Conservation (phyloP, 2,113 vertebrate genomes). For the Riparia riparia region DNA sequence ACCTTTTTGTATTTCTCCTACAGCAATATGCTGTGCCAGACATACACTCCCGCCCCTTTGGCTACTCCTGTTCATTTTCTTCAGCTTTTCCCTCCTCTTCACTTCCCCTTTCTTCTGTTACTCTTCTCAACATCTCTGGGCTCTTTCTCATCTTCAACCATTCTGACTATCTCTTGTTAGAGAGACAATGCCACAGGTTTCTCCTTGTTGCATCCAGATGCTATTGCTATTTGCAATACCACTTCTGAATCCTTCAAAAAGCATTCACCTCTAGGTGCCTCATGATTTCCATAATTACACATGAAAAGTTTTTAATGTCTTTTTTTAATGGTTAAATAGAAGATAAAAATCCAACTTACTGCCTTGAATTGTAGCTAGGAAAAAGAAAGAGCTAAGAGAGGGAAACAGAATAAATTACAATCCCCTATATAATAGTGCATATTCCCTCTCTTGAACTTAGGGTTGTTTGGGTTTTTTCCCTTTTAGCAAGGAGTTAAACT, state of each 20-base stretch:
- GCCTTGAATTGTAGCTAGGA: background rate
- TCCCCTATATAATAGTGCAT: background rate
- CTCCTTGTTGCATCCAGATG: background rate
- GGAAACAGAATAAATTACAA: slow-evolving; percentile 23
- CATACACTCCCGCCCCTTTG: background rate
- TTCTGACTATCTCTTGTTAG: background rate
- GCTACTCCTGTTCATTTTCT: too few relatives aligned
- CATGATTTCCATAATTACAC: background rate
- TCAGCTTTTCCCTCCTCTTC: background rate
- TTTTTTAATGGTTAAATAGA: background rate
- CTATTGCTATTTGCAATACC: background rate
- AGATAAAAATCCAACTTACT: background rate
- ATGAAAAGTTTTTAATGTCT: background rate
- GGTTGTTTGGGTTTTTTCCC: background rate
- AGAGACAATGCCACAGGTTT: background rate
- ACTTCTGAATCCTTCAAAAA: background rate
- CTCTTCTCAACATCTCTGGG: background rate
- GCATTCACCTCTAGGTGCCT: background rate
- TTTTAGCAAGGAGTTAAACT: background rate
- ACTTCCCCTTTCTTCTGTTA: background rate
- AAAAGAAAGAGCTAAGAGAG: background rate
- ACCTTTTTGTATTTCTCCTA: background rate
- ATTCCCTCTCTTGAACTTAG: background rate
- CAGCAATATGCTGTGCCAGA: background rate
- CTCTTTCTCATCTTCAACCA: background rate